Percentiles rank a stretch among this genome's conserved stretches.
These are phyloP conservation scores for Caradrina clavipalpis DNA, from an alignment of 2,888 invertebrate genomes.

Conservation along the genomic window DNA sequence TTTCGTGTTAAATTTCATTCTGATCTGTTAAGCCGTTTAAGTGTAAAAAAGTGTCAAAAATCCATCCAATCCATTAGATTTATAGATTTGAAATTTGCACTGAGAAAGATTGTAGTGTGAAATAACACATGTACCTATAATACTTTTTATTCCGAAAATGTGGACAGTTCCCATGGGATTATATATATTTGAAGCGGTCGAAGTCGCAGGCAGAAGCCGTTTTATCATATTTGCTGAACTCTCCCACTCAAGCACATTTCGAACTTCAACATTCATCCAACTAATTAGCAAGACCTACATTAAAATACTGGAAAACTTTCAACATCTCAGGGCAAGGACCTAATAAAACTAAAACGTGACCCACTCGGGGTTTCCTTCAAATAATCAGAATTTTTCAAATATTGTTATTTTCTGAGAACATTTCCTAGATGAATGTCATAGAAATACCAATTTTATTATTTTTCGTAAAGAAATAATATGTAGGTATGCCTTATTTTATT, in stretches of 20 bases:
- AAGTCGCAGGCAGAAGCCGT: not conserved
- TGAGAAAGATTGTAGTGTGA: too few relatives aligned
- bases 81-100: too few relatives aligned
- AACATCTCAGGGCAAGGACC: slow-evolving; percentile 66
- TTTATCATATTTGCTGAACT: slow-evolving; percentile 1
- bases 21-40: too few relatives aligned
- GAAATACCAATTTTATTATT: slow-evolving; percentile 28
- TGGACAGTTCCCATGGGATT: too few relatives aligned
- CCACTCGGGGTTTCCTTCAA: slow-evolving; percentile 42
- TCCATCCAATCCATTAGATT: too few relatives aligned
- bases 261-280: slow-evolving; percentile 25
- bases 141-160: too few relatives aligned
- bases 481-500: slow-evolving; percentile 27
- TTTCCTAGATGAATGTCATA: slow-evolving; percentile 31
- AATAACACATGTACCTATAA: too few relatives aligned
- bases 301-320: slow-evolving; percentile 58
- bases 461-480: not conserved
- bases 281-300: slow-evolving; percentile 55
- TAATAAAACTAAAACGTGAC: slow-evolving; percentile 80
- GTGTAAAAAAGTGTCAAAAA: too few relatives aligned
- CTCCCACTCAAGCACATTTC: not conserved
- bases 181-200: too few relatives aligned
- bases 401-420: slow-evolving; percentile 53
- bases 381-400: slow-evolving; percentile 70
- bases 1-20: too few relatives aligned